Evolutionary conservation across 1,140 invertebrate species (phyloP).

Genomic region (Octopus bimaculoides): DNA sequence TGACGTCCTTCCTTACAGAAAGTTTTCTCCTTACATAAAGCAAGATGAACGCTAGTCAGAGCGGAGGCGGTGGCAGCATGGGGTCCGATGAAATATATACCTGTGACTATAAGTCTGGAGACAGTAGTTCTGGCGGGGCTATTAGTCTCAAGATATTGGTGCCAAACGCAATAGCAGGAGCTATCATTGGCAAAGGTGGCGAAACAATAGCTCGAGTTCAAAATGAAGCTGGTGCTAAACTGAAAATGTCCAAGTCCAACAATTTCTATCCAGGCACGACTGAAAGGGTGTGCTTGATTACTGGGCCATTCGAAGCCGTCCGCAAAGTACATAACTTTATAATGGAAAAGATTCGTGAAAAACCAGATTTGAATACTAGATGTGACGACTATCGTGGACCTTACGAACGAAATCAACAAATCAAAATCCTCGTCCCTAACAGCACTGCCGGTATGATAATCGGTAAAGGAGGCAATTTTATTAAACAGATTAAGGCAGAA

Average conservation of each 20-base stretch:
- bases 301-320: constrained; percentile 85
- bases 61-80: background rate
- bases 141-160: constrained; percentile 82
- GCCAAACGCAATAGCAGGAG: constrained; percentile 87
- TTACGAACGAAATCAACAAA: constrained; percentile 62
- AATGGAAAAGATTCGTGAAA: constrained; percentile 94
- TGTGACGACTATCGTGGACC: constrained; percentile 40
- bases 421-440: constrained; percentile 95
- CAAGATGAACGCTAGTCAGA: constrained; percentile 2
- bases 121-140: background rate
- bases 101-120: background rate
- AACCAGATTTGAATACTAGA: constrained; percentile 82
- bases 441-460: constrained; percentile 98
- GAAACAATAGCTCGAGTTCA: constrained; percentile 93
- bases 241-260: constrained; percentile 96
- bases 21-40: background rate
- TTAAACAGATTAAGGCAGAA: constrained; percentile 94
- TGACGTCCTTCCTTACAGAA: too few species aligned
- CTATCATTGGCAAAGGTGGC: constrained; percentile 93
- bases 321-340: constrained; percentile 90
- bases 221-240: constrained; percentile 86
- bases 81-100: constrained; percentile 1
- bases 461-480: constrained; percentile 92
- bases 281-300: constrained; percentile 92
- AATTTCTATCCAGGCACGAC: constrained; percentile 95